phyloP scores from a whole-genome alignment of 1,140 invertebrate species.

The Halictus rubicundus region DNA sequence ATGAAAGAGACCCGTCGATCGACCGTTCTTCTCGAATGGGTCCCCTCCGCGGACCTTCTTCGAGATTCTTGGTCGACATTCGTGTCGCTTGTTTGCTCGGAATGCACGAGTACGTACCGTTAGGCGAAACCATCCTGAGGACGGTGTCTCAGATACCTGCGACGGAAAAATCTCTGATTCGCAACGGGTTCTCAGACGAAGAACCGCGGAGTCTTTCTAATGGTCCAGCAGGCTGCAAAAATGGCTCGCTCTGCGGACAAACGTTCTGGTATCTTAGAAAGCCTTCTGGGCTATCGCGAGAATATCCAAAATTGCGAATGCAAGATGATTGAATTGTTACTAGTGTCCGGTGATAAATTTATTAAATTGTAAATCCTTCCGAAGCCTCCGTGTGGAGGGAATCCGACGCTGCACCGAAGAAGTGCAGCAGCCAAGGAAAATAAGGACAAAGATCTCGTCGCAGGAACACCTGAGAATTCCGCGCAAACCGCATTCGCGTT shows the following conservation, averaged over 20 bases:
- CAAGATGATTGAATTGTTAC: too few relatives aligned
- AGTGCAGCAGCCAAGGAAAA: neutral
- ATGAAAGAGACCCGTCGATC: slow-evolving; percentile 16
- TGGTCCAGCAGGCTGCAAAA: too few relatives aligned
- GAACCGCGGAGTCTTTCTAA: too few relatives aligned
- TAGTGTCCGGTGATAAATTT: too few relatives aligned
- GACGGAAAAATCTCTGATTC: neutral
- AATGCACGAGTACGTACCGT: slow-evolving; percentile 1
- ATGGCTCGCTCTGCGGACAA: too few relatives aligned
- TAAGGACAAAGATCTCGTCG: slow-evolving; percentile 30
- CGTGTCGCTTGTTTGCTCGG: neutral
- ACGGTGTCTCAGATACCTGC: neutral
- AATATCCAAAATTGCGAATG: too few relatives aligned
- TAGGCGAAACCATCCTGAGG: neutral
- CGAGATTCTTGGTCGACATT: neutral
- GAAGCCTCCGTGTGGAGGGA: too few relatives aligned
- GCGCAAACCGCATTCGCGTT: slow-evolving; percentile 37
- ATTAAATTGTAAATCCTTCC: too few relatives aligned
- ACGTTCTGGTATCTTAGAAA: too few relatives aligned
- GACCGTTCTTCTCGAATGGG: neutral
- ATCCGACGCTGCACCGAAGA: neutral
- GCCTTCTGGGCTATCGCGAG: too few relatives aligned
- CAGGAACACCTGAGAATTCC: slow-evolving; percentile 28
- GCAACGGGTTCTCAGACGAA: neutral
- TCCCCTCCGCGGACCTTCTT: neutral